phyloP scores from a whole-genome alignment of 2,888 invertebrate genomes.

The Rosalia funebris region DNA sequence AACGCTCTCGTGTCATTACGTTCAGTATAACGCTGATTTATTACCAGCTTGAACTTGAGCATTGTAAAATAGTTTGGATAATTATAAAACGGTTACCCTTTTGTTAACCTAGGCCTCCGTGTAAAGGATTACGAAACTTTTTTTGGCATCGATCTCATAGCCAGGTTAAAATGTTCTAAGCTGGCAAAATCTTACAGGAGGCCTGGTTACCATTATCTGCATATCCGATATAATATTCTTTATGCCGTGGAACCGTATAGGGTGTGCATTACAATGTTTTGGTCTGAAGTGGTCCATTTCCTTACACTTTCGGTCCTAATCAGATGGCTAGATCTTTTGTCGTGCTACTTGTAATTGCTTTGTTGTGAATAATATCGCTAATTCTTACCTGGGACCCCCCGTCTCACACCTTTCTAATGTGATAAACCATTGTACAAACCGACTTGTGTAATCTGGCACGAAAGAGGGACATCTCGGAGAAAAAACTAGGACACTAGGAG shows the following conservation, averaged over 20 bases:
- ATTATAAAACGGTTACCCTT: too few relatives aligned
- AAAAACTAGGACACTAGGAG: background rate
- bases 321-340: conserved; percentile 54
- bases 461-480: background rate
- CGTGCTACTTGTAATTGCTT: conserved; percentile 55
- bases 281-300: conserved; percentile 51
- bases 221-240: conserved; percentile 9
- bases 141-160: too few relatives aligned
- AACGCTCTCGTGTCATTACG: too few relatives aligned
- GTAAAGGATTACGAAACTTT: too few relatives aligned
- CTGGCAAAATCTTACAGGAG: background rate
- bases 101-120: background rate
- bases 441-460: conserved; percentile 35
- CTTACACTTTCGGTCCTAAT: conserved; percentile 43
- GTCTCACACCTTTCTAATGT: conserved; percentile 49
- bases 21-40: too few relatives aligned
- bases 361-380: conserved; percentile 48
- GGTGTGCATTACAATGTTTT: conserved; percentile 56
- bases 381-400: conserved; percentile 47
- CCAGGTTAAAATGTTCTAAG: too few relatives aligned
- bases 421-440: conserved; percentile 55
- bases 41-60: background rate
- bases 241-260: conserved; percentile 11
- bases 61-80: too few relatives aligned
- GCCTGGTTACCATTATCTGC: too few relatives aligned